Evolutionary conservation across 2,797 vertebrate species (phyloP), one percentile per base, ranked within the genome.

Genomic region (Natrix natrix): DNA sequence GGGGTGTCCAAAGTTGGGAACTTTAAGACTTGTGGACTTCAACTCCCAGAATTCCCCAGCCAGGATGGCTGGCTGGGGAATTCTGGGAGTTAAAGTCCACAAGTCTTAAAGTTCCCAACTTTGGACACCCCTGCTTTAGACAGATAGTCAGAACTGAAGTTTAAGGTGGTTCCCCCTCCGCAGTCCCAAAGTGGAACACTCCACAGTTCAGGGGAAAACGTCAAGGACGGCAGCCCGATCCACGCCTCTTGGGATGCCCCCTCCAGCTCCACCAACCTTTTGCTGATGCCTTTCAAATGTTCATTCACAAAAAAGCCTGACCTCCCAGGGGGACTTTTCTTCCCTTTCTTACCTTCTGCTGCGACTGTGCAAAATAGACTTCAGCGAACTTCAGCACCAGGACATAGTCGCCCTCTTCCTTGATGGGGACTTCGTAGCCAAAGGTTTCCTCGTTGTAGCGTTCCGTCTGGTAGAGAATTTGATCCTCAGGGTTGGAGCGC

Each of bases 401-500:
- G 94, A 99, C 99, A 0, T 99, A 99, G 96, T 99, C 99, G 87
- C 99, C 99, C 95, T 99, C 99, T 43, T 99, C 99, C 78, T 98
- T 98, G 94, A 99, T 99, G 66, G 99, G 99, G 91, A 99, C 97
- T 90, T 99, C 99, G 0, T 99, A 99, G 93, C 99, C 99, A 94
- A 99, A 99, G 3, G 98, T 99, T 96, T 99, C 99, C 96, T 99
- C 99, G 0, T 99, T 99, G 97, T 99, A 99, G 92, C 99, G 98
- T 95, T 99, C 99, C 0, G 99, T 99, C 97, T 99, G 99, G 96
- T 99, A 99, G 8, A 99, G 98, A 92, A 99, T 97, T 97, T 99
- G 99, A 96, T 99, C 99, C 83, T 99, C 99, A 0, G 98, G 98
- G 48, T 98, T 99, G 95, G 99, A 99, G 86, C 99, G 98, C 94